Conservation (phyloP, 2,113 vertebrate genomes). For the Lonchura striata region DNA sequence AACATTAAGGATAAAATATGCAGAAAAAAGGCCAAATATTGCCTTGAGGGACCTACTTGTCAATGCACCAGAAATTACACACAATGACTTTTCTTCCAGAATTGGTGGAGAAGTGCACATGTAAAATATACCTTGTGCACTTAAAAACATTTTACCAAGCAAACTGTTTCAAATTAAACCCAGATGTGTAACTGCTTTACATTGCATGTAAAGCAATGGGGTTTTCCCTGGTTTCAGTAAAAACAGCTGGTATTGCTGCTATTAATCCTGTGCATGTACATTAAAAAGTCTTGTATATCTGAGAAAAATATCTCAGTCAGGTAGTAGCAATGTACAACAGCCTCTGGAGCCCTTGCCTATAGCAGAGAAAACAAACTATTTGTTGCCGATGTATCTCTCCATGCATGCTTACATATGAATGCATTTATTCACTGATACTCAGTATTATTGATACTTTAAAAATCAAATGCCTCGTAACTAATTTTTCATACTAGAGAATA, state of each 20-base stretch:
- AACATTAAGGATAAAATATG: constrained; percentile 48
- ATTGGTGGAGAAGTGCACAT: neutral
- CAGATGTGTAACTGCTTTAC: constrained; percentile 6
- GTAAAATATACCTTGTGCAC: constrained; percentile 40
- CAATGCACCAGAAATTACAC: constrained; percentile 13
- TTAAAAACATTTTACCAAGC: constrained; percentile 22
- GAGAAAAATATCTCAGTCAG: constrained; percentile 21
- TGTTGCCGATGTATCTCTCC: neutral
- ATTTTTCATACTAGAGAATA: neutral
- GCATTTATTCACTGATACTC: neutral
- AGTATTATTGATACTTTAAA: neutral
- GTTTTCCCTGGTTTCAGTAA: constrained; percentile 23
- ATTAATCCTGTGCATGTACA: constrained; percentile 11
- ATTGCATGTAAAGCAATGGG: neutral
- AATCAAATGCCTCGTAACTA: neutral
- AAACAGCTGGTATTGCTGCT: constrained; percentile 26
- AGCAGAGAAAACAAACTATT: neutral
- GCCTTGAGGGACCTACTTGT: neutral
- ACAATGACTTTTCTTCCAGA: neutral
- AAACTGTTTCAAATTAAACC: constrained; percentile 42
- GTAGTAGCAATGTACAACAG: constrained; percentile 14
- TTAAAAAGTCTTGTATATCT: neutral
- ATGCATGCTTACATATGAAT: neutral
- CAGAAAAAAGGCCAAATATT: constrained; percentile 39
- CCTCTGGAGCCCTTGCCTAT: neutral